Evolutionary conservation across 2,113 vertebrate genomes (phyloP).

Genomic region (Malaclemys terrapin): DNA sequence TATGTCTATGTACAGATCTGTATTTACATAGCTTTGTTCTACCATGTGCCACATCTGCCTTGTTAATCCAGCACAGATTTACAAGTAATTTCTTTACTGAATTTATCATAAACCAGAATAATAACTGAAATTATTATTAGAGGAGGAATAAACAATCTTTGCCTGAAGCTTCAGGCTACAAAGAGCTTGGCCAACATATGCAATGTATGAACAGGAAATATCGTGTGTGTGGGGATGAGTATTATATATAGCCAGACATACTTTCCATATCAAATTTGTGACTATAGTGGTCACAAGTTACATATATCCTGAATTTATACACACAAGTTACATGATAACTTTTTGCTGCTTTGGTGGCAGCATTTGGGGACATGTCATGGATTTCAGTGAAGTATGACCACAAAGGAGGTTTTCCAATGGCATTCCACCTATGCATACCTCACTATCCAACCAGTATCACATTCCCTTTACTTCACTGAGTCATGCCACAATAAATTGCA

Average conservation of each 20-base stretch:
- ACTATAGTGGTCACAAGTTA: accelerated
- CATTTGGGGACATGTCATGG: background rate
- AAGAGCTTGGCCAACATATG: background rate
- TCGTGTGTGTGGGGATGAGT: background rate
- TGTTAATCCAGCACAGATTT: background rate
- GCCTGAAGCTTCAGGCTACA: background rate
- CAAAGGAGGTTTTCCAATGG: accelerated
- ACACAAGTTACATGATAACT: background rate
- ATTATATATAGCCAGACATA: background rate
- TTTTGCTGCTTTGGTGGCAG: background rate
- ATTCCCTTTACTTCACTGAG: background rate
- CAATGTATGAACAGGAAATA: background rate
- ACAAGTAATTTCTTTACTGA: accelerated
- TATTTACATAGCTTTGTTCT: background rate
- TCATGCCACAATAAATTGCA: background rate
- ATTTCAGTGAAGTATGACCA: accelerated
- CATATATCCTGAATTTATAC: accelerated
- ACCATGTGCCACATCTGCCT: background rate
- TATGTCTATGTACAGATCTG: background rate
- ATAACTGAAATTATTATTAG: background rate
- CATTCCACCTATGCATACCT: background rate
- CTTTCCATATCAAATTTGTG: background rate
- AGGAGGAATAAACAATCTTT: background rate
- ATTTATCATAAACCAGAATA: background rate
- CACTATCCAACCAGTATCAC: background rate